phyloP scores from a whole-genome alignment of 2,113 vertebrate genomes.

The Ardeotis arabs region DNA sequence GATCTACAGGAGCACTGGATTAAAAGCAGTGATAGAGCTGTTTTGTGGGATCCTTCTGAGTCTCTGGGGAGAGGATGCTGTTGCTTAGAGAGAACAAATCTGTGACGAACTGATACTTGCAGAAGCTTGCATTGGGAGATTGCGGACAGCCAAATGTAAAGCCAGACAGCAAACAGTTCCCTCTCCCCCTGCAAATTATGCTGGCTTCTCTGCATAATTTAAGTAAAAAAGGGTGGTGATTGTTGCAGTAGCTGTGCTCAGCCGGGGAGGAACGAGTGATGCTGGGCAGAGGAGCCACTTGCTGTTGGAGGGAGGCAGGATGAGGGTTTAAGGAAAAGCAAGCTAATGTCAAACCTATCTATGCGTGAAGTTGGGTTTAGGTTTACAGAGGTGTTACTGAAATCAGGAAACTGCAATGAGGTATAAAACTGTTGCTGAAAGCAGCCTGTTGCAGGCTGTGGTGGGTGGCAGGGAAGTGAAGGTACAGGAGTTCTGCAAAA shows the following conservation, averaged over 20 bases:
- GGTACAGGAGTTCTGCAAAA: neutral
- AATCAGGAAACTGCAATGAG: neutral
- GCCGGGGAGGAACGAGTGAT: too few relatives aligned
- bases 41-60: neutral
- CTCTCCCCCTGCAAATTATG: neutral
- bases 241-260: neutral
- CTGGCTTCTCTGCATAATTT: neutral
- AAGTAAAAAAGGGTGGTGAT: rapidly evolving
- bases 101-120: neutral
- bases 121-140: neutral
- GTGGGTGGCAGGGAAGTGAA: neutral
- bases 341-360: rapidly evolving
- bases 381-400: neutral
- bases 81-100: neutral
- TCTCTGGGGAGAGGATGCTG: neutral
- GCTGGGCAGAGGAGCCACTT: neutral
- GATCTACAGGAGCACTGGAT: neutral
- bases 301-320: neutral
- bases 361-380: rapidly evolving
- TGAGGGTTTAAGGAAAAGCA: neutral
- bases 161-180: neutral
- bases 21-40: neutral
- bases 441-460: neutral
- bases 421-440: neutral
- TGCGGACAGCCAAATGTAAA: neutral